These are phyloP conservation scores for Ectemnius continuus DNA, from an alignment of 2,888 invertebrate genomes.

Conservation along the genomic window DNA sequence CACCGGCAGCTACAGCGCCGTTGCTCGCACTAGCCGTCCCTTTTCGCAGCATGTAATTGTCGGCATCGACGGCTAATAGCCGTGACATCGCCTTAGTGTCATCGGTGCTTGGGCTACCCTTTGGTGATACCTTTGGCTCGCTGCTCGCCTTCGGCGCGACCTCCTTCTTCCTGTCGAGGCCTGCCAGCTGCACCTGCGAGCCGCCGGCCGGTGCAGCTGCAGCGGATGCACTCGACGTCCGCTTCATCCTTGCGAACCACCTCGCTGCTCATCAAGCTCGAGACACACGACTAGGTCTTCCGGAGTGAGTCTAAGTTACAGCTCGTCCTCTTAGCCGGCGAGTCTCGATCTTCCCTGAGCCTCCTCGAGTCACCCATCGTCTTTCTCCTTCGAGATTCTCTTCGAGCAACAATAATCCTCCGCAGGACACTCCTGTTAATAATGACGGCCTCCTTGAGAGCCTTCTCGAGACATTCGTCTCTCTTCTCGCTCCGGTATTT, in stretches of 20 bases:
- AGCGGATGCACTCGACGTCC: constrained; percentile 56
- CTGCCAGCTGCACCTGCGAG: constrained; percentile 54
- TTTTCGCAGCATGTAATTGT: constrained; percentile 76
- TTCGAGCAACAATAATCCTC: not conserved
- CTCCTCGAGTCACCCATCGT: constrained; percentile 47
- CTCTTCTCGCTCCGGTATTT: too few species aligned
- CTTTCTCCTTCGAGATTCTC: constrained; percentile 15
- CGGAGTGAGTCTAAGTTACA: constrained; percentile 17
- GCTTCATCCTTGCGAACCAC: constrained; percentile 62
- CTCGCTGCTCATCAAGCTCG: constrained; percentile 43
- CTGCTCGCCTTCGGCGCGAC: constrained; percentile 18
- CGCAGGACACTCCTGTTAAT: not conserved
- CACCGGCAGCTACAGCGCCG: constrained; percentile 12
- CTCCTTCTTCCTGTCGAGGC: constrained; percentile 29
- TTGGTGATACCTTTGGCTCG: constrained; percentile 38
- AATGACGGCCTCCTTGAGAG: not conserved
- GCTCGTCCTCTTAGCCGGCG: constrained; percentile 54
- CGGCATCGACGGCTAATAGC: constrained; percentile 73
- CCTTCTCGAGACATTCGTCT: constrained; percentile 35
- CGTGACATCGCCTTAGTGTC: constrained; percentile 71
- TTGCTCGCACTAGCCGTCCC: constrained; percentile 53
- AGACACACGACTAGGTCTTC: constrained; percentile 45
- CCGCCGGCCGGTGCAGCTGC: constrained; percentile 55
- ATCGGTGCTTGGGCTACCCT: constrained; percentile 49
- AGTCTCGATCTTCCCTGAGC: constrained; percentile 63